Evolutionary conservation across 2,113 vertebrate species (phyloP), one percentile per base, ranked within the genome.

Genomic region (Mixornis gularis): DNA sequence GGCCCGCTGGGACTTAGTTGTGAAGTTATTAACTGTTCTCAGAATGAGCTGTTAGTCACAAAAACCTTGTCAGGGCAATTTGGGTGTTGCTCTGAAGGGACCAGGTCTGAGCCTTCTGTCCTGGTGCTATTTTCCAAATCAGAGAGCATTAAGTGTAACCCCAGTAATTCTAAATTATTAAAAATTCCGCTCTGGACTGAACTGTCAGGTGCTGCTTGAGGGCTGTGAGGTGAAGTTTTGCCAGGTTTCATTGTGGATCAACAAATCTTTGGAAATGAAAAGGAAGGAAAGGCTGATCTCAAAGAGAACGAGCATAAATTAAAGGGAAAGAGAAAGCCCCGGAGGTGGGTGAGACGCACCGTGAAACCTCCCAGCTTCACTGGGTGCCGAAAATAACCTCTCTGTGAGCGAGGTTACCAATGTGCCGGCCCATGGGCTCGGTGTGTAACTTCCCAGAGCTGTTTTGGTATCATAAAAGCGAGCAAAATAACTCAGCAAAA

Each of bases 271-370:
- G 56, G 68, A 49, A 63, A 25, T 4, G 41, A 77, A 74, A 49
- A 29, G 66, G 55, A 73, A 62, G 25, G 65, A 7, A 58, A 34
- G 5, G 30, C 22, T 5, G 10, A 30, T 13, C 27, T 36, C 5
- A 79, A 13, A 40, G 58, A 52, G 36, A 53, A 48, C 2, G 1
- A 7, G 26, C 17, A 1, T 0, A 14, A 79, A 46, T 19, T 29
- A 80, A 87, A 95, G 68, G 52, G 51, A 79, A 85, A 83, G 68
- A 68, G 76, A 85, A 94, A 94, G 49, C 30, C 46, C 52, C 27
- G 3, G 66, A 41, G 60, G 40, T 41, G 72, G 41, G 29, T 27
- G 69, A 80, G 48, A 51, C 13, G 70, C 53, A 8, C 41, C 1
- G 1, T 14, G 43, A 60, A 79, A 43, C 60, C 76, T 79, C 62